Percentiles rank a stretch among this genome's conserved stretches.
phyloP scores from a whole-genome alignment of 2,797 vertebrate species.

The Sarcoramphus papa region DNA sequence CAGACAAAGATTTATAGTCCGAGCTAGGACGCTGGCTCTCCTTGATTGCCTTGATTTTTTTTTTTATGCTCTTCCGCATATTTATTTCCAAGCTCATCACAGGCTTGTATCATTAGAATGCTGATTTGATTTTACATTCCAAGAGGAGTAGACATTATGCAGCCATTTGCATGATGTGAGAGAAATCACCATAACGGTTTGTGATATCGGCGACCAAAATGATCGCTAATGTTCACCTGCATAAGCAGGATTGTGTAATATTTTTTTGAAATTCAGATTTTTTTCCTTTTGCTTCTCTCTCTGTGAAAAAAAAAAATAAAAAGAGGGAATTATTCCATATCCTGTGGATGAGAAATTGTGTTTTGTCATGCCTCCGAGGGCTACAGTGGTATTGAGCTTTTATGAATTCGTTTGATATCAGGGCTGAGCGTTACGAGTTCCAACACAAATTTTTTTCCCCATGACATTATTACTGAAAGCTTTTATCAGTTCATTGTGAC shows the following conservation, averaged over 20 bases:
- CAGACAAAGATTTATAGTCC: conserved; percentile 99
- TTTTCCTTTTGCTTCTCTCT: conserved; percentile 56
- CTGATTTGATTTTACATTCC: conserved; percentile 95
- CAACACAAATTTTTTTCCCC: conserved; percentile 88
- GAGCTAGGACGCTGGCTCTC: conserved; percentile 81
- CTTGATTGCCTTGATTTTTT: conserved; percentile 93
- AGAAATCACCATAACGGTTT: conserved; percentile 78
- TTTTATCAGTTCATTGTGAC: conserved; percentile 91
- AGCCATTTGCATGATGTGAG: conserved; percentile 84
- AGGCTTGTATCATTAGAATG: conserved; percentile 88
- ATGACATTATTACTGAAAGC: conserved; percentile 85
- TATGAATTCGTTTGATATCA: conserved; percentile 85
- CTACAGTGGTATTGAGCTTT: conserved; percentile 76
- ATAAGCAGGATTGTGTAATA: conserved; percentile 62
- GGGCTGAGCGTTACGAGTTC: conserved; percentile 75
- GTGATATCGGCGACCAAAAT: conserved; percentile 71
- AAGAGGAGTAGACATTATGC: conserved; percentile 79
- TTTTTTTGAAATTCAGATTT: conserved; percentile 71
- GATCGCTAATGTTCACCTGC: conserved; percentile 75
- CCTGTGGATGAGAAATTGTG: conserved; percentile 79
- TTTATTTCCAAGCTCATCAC: conserved; percentile 96
- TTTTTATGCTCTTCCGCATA: conserved; percentile 88
- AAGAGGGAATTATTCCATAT: conserved; percentile 75
- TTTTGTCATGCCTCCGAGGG: conserved; percentile 89
- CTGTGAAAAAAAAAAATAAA: conserved; percentile 54